Percentiles rank a stretch among this genome's conserved stretches.
These are phyloP conservation scores for Drosophila borborema DNA, from an alignment of 2,888 invertebrate genomes.

Conservation along the genomic window DNA sequence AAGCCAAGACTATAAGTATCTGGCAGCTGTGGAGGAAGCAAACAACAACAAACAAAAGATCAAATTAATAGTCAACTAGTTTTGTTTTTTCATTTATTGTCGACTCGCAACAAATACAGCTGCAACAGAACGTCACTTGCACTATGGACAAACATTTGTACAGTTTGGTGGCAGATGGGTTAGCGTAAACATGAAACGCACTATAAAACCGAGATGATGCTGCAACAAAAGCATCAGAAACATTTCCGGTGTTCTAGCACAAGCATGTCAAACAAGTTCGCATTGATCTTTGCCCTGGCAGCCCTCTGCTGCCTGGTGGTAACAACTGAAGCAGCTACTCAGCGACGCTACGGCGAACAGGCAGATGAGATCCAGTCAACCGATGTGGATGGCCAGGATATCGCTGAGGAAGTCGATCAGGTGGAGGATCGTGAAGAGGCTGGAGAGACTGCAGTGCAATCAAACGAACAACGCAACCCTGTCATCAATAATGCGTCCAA, in stretches of 20 bases:
- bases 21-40: slow-evolving; percentile 46
- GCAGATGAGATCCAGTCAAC: slow-evolving; percentile 3
- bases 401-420: slow-evolving; percentile 13
- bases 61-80: slow-evolving; percentile 66
- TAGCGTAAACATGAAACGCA: not conserved
- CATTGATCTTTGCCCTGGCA: slow-evolving; percentile 65
- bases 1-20: slow-evolving; percentile 44
- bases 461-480: slow-evolving; percentile 11
- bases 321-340: slow-evolving; percentile 53
- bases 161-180: slow-evolving; percentile 45
- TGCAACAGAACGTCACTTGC: slow-evolving; percentile 36
- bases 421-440: not conserved
- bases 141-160: slow-evolving; percentile 63
- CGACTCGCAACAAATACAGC: slow-evolving; percentile 55
- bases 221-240: slow-evolving; percentile 60
- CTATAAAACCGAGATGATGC: slow-evolving; percentile 55
- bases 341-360: slow-evolving; percentile 41
- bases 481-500: slow-evolving; percentile 11
- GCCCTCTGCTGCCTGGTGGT: slow-evolving; percentile 70
- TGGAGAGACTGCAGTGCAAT: slow-evolving; percentile 1
- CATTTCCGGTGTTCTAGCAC: slow-evolving; percentile 57
- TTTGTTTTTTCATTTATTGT: not conserved
- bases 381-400: slow-evolving; percentile 21
- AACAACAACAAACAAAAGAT: slow-evolving; percentile 68
- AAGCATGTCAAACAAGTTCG: slow-evolving; percentile 61